Percentiles rank a stretch among this genome's conserved stretches.
Conservation (phyloP, 2,113 vertebrate species). For the Saguinus midas region DNA sequence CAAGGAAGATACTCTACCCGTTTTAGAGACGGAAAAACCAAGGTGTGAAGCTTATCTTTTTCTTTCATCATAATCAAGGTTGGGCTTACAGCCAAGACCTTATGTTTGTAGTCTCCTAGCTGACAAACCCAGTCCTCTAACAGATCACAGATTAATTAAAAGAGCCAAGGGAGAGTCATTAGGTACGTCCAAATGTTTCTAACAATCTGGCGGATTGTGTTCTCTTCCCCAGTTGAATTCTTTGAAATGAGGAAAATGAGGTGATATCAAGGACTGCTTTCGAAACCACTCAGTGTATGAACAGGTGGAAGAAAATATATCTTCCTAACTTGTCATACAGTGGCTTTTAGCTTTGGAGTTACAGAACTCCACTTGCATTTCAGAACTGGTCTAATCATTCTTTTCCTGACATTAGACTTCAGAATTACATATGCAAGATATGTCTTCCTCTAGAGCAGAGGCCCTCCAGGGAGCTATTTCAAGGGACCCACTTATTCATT, state of each 20-base stretch:
- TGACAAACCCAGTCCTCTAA: background rate
- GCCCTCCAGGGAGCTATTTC: background rate
- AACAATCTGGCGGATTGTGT: background rate
- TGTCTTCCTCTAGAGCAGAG: background rate
- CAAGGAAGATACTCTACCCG: background rate
- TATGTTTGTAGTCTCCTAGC: background rate
- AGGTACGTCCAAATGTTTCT: background rate
- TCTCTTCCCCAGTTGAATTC: background rate
- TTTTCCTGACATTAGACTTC: background rate
- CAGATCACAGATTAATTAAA: background rate
- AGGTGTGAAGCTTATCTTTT: background rate
- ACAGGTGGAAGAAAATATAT: background rate
- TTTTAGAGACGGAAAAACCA: constrained; percentile 4
- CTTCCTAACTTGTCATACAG: background rate
- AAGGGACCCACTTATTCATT: background rate
- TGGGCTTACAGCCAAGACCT: background rate
- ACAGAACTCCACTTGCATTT: background rate
- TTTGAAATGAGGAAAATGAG: background rate
- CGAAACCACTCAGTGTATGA: background rate
- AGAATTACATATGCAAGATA: background rate
- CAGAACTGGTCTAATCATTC: background rate
- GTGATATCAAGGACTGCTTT: background rate
- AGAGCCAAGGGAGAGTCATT: background rate
- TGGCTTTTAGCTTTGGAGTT: background rate
- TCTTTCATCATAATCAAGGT: background rate